Evolutionary conservation across 2,113 vertebrate genomes (phyloP).

Genomic region (Mystacornis crossleyi): DNA sequence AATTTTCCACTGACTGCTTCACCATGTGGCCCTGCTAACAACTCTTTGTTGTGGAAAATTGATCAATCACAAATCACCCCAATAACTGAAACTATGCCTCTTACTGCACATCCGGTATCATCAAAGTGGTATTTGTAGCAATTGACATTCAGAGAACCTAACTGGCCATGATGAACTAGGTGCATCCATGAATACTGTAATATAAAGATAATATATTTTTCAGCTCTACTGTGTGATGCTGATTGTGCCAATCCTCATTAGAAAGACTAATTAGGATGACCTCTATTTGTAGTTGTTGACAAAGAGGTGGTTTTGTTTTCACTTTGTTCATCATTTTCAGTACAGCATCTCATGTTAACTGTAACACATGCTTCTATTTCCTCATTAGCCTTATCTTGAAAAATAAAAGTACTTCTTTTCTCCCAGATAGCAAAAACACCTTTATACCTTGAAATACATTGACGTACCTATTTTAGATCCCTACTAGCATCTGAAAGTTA

Average conservation of each 20-base stretch:
- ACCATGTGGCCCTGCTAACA: conserved; percentile 33
- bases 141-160: conserved; percentile 73
- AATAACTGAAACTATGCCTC: conserved; percentile 43
- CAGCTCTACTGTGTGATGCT: neutral
- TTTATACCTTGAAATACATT: neutral
- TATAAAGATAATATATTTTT: conserved; percentile 43
- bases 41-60: conserved; percentile 63
- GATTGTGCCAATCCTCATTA: neutral
- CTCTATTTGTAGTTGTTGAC: neutral
- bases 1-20: conserved; percentile 66
- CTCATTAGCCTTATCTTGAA: neutral
- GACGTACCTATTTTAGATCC: neutral
- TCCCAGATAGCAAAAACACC: neutral
- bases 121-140: conserved; percentile 48
- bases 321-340: neutral
- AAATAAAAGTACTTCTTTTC: neutral
- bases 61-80: conserved; percentile 57
- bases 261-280: neutral
- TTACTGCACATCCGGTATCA: conserved; percentile 57
- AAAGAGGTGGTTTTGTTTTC: neutral
- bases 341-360: neutral
- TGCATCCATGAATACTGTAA: conserved; percentile 36
- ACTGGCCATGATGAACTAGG: conserved; percentile 65
- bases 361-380: neutral
- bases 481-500: neutral